Evolutionary conservation across 2,888 invertebrate species (phyloP).

Genomic region (Cryptophagus acutangulus): DNA sequence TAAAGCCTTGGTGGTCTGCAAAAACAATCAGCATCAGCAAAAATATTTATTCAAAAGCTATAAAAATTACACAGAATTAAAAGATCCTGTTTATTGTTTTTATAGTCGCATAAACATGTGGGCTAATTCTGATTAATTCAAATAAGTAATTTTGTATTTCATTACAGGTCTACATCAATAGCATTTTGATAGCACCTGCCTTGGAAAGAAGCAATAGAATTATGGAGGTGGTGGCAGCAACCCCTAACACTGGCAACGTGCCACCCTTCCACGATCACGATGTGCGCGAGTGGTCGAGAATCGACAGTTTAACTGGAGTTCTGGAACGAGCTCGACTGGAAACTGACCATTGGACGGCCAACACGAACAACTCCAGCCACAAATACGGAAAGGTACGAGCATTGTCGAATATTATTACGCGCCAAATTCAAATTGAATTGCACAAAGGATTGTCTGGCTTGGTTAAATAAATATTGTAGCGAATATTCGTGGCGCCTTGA

Average conservation of each 20-base stretch:
- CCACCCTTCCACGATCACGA: constrained; percentile 52
- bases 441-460: too few relatives aligned
- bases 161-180: constrained; percentile 37
- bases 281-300: constrained; percentile 54
- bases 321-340: constrained; percentile 53
- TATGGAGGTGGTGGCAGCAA: constrained; percentile 47
- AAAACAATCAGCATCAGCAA: too few relatives aligned
- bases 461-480: too few relatives aligned
- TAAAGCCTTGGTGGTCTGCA: too few relatives aligned
- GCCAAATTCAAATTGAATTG: too few relatives aligned
- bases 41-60: too few relatives aligned
- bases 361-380: constrained; percentile 48
- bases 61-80: too few relatives aligned
- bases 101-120: constrained; percentile 15
- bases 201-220: constrained; percentile 19
- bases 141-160: constrained; percentile 12
- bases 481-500: too few relatives aligned
- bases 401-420: too few relatives aligned
- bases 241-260: constrained; percentile 37
- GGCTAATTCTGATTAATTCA: constrained; percentile 14
- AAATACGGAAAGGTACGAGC: constrained; percentile 53
- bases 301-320: constrained; percentile 53
- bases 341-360: constrained; percentile 53
- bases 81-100: constrained; percentile 16
- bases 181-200: constrained; percentile 29